Evolutionary conservation across 2,888 invertebrate genomes (phyloP).

Genomic region (Camponotus fellah): DNA sequence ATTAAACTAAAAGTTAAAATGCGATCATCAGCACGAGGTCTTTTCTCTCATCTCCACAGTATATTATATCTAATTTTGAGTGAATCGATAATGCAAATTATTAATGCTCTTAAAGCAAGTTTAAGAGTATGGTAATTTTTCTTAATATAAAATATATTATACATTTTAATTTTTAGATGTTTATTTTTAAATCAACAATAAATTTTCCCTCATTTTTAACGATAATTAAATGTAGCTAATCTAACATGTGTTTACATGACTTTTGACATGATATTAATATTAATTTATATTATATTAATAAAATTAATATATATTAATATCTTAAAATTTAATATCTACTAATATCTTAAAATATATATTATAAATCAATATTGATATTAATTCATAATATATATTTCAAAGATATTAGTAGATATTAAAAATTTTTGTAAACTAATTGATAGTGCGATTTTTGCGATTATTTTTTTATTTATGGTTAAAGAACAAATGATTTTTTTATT

Average conservation of each 20-base stretch:
- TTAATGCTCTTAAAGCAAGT: not conserved
- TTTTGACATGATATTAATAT: constrained; percentile 3
- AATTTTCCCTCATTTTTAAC: not conserved
- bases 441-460: not conserved
- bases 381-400: not conserved
- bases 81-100: constrained; percentile 15
- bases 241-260: not conserved
- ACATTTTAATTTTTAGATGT: not conserved
- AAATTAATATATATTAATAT: no score
- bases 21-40: constrained; percentile 20
- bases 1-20: constrained; percentile 43
- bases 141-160: not conserved
- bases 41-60: not conserved
- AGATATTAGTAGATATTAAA: not conserved
- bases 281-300: not conserved
- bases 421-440: not conserved
- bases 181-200: not conserved
- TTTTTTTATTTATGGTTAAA: not conserved
- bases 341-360: not conserved
- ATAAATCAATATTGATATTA: not conserved
- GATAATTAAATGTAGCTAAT: not conserved
- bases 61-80: constrained; percentile 10
- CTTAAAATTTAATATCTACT: not conserved
- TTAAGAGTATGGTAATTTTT: constrained; percentile 4
- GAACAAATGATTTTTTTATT: not conserved